Conservation (phyloP, 2,113 vertebrate genomes). For the Clinocottus analis region DNA sequence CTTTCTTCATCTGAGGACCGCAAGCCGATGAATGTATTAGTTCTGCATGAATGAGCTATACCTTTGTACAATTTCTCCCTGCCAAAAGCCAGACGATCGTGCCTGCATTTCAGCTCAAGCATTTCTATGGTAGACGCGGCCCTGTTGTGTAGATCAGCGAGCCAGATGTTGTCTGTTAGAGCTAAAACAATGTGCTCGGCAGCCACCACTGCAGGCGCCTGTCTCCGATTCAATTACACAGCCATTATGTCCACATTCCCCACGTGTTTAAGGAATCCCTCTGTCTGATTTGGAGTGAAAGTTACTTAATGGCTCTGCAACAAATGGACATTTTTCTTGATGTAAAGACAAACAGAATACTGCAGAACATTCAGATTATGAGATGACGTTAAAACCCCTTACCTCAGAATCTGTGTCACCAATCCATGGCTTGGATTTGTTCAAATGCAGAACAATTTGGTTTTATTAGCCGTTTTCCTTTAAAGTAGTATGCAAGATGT, state of each 20-base stretch:
- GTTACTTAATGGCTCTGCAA: slow-evolving; percentile 4
- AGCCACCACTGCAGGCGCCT: not conserved
- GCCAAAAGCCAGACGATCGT: slow-evolving; percentile 1
- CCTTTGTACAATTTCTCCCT: slow-evolving; percentile 12
- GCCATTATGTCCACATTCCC: not conserved
- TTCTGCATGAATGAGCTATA: slow-evolving; percentile 51
- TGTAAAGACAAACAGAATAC: not conserved
- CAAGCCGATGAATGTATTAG: slow-evolving; percentile 59
- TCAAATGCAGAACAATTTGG: not conserved
- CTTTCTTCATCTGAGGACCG: slow-evolving; percentile 50
- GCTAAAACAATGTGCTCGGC: slow-evolving; percentile 1
- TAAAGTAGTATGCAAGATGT: not conserved
- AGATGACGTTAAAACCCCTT: not conserved
- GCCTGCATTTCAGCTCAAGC: slow-evolving; percentile 30
- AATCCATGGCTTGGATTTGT: not conserved
- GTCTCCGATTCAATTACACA: slow-evolving; percentile 15
- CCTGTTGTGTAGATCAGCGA: not conserved
- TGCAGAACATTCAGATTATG: slow-evolving; percentile 6
- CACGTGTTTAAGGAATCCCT: not conserved
- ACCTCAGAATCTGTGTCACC: slow-evolving; percentile 23
- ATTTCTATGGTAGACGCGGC: slow-evolving; percentile 12
- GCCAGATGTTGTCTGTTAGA: not conserved
- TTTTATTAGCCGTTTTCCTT: not conserved
- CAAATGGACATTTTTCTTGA: not conserved
- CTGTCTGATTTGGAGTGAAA: slow-evolving; percentile 8